Evolutionary conservation across 2,888 invertebrate species (phyloP).

Genomic region (Trisateles emortualis): DNA sequence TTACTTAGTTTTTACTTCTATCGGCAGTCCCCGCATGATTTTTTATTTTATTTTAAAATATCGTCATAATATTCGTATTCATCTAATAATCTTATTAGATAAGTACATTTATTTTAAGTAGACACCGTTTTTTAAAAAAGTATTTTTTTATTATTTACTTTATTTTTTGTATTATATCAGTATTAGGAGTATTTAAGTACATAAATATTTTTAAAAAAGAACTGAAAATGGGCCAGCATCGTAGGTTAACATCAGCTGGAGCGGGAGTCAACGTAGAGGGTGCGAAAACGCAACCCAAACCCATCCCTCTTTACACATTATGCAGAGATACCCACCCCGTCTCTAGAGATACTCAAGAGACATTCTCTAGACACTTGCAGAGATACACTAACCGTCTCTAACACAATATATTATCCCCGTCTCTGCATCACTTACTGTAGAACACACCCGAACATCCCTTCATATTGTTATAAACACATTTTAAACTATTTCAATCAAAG

Average conservation of each 20-base stretch:
- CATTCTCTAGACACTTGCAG: conserved; percentile 1
- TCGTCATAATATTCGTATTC: no score
- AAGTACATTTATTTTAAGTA: no score
- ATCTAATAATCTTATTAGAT: no score
- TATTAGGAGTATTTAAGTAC: not conserved
- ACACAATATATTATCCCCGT: conserved; percentile 13
- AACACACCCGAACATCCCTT: conserved; percentile 29
- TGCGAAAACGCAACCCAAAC: conserved; percentile 44
- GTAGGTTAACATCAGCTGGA: conserved; percentile 71
- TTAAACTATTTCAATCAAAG: not conserved
- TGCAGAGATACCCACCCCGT: conserved; percentile 11
- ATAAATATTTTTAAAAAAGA: not conserved
- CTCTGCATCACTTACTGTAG: conserved; percentile 15
- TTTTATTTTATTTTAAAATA: no score
- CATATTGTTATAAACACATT: conserved; percentile 37
- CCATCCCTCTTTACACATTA: conserved; percentile 24
- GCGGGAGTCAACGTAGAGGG: conserved; percentile 74
- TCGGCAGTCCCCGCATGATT: no score
- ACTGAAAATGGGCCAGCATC: conserved; percentile 58
- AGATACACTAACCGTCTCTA: conserved; percentile 3
- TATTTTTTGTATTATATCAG: conserved; percentile 16
- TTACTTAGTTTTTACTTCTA: no score
- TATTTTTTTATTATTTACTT: not conserved
- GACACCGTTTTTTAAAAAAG: no score
- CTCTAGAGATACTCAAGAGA: not conserved